phyloP scores from a whole-genome alignment of 2,113 vertebrate species.

The Rhabdomys dilectus region DNA sequence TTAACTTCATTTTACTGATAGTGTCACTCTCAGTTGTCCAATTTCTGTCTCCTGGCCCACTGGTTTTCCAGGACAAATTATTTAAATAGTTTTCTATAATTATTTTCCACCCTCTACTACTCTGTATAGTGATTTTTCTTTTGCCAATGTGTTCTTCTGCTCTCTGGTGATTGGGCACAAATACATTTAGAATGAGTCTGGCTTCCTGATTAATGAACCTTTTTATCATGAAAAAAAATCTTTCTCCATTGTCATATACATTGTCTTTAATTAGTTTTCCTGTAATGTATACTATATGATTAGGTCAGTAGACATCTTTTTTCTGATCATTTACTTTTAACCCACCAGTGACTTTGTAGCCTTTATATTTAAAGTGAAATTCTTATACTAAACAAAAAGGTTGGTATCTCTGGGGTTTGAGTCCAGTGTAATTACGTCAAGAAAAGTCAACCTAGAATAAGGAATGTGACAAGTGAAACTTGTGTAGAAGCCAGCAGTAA shows the following conservation, averaged over 20 bases:
- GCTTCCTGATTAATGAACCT: background rate
- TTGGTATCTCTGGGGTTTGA: background rate
- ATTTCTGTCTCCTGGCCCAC: background rate
- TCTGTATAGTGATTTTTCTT: background rate
- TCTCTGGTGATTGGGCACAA: background rate
- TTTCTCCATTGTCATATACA: background rate
- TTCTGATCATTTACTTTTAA: conserved; percentile 11
- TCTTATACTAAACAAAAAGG: background rate
- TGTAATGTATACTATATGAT: background rate
- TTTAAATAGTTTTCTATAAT: background rate
- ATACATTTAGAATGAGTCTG: background rate
- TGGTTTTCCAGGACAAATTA: background rate
- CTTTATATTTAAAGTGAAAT: conserved; percentile 7
- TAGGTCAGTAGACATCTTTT: background rate
- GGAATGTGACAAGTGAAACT: background rate
- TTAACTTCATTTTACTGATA: background rate
- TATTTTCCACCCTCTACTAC: background rate
- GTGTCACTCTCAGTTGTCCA: background rate
- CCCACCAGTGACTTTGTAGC: background rate
- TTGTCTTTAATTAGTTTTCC: conserved; percentile 22
- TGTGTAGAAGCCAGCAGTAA: background rate
- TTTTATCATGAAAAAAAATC: conserved; percentile 22
- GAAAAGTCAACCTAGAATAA: background rate
- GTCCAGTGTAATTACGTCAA: background rate
- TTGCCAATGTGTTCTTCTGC: background rate